Base-by-base conservation (phyloP, 2,888 invertebrate species). In the Amaurobius ferox region DNA sequence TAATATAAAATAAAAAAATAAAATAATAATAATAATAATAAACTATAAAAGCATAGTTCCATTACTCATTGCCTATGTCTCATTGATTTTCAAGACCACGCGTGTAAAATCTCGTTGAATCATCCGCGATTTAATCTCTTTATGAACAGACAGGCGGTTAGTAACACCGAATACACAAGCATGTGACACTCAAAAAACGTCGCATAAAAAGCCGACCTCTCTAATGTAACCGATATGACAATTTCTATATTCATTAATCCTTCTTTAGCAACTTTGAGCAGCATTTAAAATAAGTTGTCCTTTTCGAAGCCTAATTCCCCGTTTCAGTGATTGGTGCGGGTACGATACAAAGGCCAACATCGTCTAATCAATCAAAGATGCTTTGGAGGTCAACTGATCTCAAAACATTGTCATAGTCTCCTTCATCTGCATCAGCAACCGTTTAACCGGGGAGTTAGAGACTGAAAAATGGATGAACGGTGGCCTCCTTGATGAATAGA, bases 391-490 rank as follows among this genome's bases (percentile, higher is more conserved):
- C 62, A 48, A 55, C 64, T 35, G 78, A 78, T 78, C 70, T 39
- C 62, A 40, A 78, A 70, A 62, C 40, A 76, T 44, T 76, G 76
- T 66, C 76, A 76, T 66, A 13, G 19, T 39, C 73, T 80, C 67
- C 40, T 73, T 73, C 80, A 39, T 80, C 80, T 80, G 30, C 73
- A 80, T 80, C 73, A 80, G 73, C 73, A 80, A 29, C 44, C 55
- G 67, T 73, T 67, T 35, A 68, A 39, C 73, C 29, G 2, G 19
- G 67, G 67, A 80, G 73, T 61, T 55, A 44, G 39, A 71, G 64
- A 30, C 62, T 23, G 64, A 64, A 64, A 55, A 80, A 72, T 73
- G 35, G 67, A 73, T 70, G 39, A 7, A 29, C 11, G 39, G 66
- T 35, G n/a, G n/a, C 26, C 44, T 39, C n/a, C 19, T 29, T 80